Percentiles rank a stretch among this genome's conserved stretches.
phyloP scores from a whole-genome alignment of 2,113 vertebrate genomes.

The Numida meleagris region DNA sequence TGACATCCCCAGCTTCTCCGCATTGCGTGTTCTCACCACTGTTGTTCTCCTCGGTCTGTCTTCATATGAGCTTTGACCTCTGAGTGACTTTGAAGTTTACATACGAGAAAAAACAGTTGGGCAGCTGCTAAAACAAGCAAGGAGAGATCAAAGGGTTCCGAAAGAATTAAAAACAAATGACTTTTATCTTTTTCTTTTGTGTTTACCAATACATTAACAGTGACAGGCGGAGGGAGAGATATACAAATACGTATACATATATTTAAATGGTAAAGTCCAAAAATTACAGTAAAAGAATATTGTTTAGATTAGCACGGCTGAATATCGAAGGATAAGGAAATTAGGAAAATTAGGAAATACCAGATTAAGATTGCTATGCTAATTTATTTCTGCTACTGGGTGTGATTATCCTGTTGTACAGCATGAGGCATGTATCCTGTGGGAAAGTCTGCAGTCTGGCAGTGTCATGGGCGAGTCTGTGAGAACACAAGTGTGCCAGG shows the following conservation, averaged over 20 bases:
- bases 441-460: conserved; percentile 54
- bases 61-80: conserved; percentile 62
- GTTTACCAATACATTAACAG: conserved; percentile 62
- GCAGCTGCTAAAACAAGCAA: conserved; percentile 69
- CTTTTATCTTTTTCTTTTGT: conserved; percentile 61
- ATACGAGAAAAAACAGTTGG: conserved; percentile 57
- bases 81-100: conserved; percentile 71
- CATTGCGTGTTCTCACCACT: neutral
- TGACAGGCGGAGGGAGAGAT: conserved; percentile 32
- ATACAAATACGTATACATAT: neutral
- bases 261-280: neutral
- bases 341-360: conserved; percentile 61
- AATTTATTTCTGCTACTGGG: conserved; percentile 56
- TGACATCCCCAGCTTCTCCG: conserved; percentile 1
- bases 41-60: conserved; percentile 28
- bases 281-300: neutral
- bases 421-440: conserved; percentile 59
- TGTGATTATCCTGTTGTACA: conserved; percentile 51
- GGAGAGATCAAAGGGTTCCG: conserved; percentile 44
- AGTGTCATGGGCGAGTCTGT: neutral
- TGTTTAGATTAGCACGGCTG: neutral
- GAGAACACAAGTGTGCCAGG: conserved; percentile 11
- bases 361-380: conserved; percentile 48
- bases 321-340: conserved; percentile 46
- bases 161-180: conserved; percentile 69